Evolutionary conservation across 2,888 invertebrate species (phyloP), one percentile per base, ranked within the genome.

Genomic region (Apodemia hepburni): DNA sequence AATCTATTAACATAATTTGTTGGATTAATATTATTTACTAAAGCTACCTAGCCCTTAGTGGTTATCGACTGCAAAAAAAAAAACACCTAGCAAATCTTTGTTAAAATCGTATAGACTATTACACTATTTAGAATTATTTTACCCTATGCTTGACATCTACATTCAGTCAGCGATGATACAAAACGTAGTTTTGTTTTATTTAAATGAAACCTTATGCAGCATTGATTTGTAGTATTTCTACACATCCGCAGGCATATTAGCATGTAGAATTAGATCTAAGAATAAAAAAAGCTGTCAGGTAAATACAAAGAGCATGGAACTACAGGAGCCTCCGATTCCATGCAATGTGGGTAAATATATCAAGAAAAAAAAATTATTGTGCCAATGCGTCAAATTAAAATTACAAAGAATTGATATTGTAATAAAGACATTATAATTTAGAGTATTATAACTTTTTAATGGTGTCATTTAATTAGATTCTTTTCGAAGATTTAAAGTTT

Each of bases 81-180:
- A 51, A 38, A 9, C 7, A 9, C 12, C 12, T 9, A 38, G 3
- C 12, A 38, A 38, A 38, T 12, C 38, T 38, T 38, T 38, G 38
- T 38, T 38, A 12, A 2, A 38, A 38, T 33, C 38, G 11, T 38
- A 38, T 3, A 38, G 1, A 38, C 12, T 38, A 38, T 38, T 12
- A 22, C n/a, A 18, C 51, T 51, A 51, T 51, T 51, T 51, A 51
- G 51, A 51, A 51, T 51, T 22, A 22, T 49, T 51, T 22, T 7
- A 51, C 22, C 18, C 51, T 51, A 51, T 51, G 11, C 51, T 51
- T 22, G 51, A 51, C 22, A 4, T 15, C 51, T 51, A 51, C 15
- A 27, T 11, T 51, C 51, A 51, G 51, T 51, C 51, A 51, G 51
- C 51, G 27, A 51, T 51, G 9, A 49, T 18, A 27, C 51, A 9